These are phyloP conservation scores for Lordiphosa fenestrarum DNA, from an alignment of 2,888 invertebrate genomes.

Conservation along the genomic window DNA sequence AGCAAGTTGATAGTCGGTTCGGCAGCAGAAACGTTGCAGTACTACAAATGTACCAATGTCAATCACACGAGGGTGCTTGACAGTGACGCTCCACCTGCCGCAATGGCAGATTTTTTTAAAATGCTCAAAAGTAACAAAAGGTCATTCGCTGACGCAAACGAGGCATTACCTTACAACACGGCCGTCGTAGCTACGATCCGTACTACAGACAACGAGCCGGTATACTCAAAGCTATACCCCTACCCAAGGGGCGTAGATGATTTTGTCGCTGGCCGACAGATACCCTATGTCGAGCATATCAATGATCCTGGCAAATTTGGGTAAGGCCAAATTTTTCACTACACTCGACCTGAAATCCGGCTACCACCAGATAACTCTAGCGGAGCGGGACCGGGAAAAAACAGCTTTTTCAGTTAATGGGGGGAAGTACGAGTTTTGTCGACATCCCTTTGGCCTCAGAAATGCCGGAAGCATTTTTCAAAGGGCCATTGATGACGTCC, in stretches of 20 bases:
- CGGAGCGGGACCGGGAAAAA: constrained; percentile 8
- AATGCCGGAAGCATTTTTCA: too few relatives aligned
- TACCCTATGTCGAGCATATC: constrained; percentile 7
- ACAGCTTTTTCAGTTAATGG: constrained; percentile 5
- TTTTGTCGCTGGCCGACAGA: neutral
- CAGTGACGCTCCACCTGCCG: neutral
- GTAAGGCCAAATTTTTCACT: neutral
- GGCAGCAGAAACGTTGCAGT: neutral
- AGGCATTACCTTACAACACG: neutral
- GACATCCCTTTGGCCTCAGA: too few relatives aligned
- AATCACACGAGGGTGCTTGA: neutral
- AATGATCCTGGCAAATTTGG: neutral
- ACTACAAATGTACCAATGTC: neutral
- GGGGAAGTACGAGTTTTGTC: too few relatives aligned
- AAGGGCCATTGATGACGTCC: too few relatives aligned
- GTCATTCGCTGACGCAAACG: neutral
- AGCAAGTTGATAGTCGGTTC: neutral
- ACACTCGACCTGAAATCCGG: constrained; percentile 12
- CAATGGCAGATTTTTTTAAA: neutral
- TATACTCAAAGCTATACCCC: neutral
- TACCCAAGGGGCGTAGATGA: neutral
- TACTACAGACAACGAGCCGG: neutral
- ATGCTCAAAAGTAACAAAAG: neutral
- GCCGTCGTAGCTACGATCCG: neutral
- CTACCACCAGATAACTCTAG: constrained; percentile 7